A percentile compares a stretch with the other conserved stretches of the same genome.
These are phyloP conservation scores for Rhinichthys osculus DNA, from an alignment of 2,797 vertebrate genomes.

Conservation along the genomic window DNA sequence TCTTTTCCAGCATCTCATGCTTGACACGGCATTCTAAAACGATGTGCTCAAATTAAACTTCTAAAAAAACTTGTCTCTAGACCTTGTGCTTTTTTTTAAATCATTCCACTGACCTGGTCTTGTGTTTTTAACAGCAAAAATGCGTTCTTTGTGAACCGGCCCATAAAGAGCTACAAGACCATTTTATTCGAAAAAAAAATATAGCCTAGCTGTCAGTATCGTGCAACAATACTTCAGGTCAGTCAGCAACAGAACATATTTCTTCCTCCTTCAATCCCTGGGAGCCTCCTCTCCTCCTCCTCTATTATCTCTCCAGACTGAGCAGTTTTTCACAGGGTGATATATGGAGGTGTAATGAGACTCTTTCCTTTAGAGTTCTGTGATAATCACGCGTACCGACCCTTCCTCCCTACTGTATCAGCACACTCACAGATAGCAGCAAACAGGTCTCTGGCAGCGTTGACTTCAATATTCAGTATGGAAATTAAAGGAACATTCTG, in stretches of 20 bases:
- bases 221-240: constrained; percentile 28
- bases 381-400: constrained; percentile 69
- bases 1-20: not conserved
- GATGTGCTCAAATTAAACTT: not conserved
- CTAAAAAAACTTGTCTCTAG: not conserved
- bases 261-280: constrained; percentile 21
- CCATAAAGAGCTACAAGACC: not conserved
- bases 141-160: not conserved
- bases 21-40: not conserved
- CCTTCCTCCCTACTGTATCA: constrained; percentile 77
- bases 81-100: not conserved
- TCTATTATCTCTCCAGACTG: constrained; percentile 73
- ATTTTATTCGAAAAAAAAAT: not conserved
- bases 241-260: constrained; percentile 21
- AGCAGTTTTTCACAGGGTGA: constrained; percentile 69
- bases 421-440: constrained; percentile 61
- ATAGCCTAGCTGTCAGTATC: not conserved
- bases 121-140: not conserved
- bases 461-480: not conserved
- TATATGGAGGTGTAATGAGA: constrained; percentile 73
- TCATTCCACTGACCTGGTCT: not conserved
- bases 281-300: constrained; percentile 57
- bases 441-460: not conserved
- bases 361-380: constrained; percentile 72
- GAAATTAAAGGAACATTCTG: not conserved